phyloP scores from a whole-genome alignment of 2,113 vertebrate species.

The Anthoscopus minutus region DNA sequence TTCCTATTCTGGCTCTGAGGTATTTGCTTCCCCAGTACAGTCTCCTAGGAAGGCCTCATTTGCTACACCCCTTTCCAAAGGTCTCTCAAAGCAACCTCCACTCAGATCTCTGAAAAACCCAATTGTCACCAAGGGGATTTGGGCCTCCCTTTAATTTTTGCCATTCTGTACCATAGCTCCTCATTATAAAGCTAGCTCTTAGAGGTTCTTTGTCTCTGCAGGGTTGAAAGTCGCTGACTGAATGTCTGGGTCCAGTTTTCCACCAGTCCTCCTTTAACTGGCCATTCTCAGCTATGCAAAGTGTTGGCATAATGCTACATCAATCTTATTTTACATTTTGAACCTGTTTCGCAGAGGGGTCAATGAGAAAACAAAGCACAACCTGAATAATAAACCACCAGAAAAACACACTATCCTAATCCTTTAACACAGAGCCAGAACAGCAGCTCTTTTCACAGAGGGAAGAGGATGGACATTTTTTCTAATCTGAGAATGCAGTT shows the following conservation, averaged over 20 bases:
- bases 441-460: not conserved
- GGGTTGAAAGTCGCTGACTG: constrained; percentile 40
- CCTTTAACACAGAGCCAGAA: not conserved
- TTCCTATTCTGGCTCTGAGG: not conserved
- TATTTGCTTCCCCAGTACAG: not conserved
- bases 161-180: not conserved
- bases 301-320: not conserved
- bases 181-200: constrained; percentile 31
- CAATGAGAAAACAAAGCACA: constrained; percentile 19
- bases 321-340: constrained; percentile 6
- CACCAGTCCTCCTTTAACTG: not conserved
- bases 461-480: not conserved
- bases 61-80: constrained; percentile 1
- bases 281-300: not conserved
- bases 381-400: not conserved
- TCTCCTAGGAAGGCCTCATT: constrained; percentile 16
- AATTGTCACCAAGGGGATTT: constrained; percentile 2
- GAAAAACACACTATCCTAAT: not conserved
- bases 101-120: constrained; percentile 23
- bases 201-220: constrained; percentile 36
- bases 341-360: not conserved
- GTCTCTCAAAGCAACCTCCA: not conserved
- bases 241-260: constrained; percentile 20
- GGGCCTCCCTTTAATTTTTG: constrained; percentile 21
- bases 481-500: constrained; percentile 25